These are phyloP conservation scores for Eustalomyia histrio DNA, from an alignment of 2,888 invertebrate species.

Conservation along the genomic window DNA sequence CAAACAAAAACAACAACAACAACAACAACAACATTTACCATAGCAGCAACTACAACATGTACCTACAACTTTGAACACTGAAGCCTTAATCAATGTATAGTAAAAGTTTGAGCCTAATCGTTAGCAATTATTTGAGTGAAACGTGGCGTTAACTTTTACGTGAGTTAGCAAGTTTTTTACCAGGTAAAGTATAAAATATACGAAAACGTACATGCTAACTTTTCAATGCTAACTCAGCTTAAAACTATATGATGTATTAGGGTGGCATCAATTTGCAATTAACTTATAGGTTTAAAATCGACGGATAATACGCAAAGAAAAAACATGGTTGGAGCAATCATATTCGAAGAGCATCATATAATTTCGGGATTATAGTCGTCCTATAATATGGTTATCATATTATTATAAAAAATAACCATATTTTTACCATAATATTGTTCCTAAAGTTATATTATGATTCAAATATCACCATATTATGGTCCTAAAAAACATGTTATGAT, in stretches of 20 bases:
- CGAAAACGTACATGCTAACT: constrained; percentile 47
- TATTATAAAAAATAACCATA: too few species aligned
- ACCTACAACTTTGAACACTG: constrained; percentile 67
- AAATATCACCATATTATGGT: too few species aligned
- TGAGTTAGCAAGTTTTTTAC: constrained; percentile 67
- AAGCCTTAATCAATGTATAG: constrained; percentile 75
- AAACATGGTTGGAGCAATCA: too few species aligned
- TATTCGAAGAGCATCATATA: too few species aligned
- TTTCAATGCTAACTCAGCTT: constrained; percentile 60
- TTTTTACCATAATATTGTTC: too few species aligned
- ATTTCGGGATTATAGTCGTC: too few species aligned
- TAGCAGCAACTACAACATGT: neutral
- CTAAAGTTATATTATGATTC: too few species aligned
- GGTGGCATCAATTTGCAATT: neutral
- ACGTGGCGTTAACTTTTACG: constrained; percentile 77
- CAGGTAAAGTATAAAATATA: constrained; percentile 24
- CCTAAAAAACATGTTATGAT: too few species aligned
- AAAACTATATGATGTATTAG: constrained; percentile 18
- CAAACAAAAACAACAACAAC: constrained; percentile 20
- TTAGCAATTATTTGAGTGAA: constrained; percentile 78
- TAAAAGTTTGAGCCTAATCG: constrained; percentile 77
- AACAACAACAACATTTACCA: constrained; percentile 2
- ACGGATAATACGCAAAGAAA: too few species aligned
- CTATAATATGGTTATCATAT: too few species aligned
- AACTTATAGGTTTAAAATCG: too few species aligned